phyloP scores from a whole-genome alignment of 64 coral and sea anemone genomes.

The Acropora yongei region DNA sequence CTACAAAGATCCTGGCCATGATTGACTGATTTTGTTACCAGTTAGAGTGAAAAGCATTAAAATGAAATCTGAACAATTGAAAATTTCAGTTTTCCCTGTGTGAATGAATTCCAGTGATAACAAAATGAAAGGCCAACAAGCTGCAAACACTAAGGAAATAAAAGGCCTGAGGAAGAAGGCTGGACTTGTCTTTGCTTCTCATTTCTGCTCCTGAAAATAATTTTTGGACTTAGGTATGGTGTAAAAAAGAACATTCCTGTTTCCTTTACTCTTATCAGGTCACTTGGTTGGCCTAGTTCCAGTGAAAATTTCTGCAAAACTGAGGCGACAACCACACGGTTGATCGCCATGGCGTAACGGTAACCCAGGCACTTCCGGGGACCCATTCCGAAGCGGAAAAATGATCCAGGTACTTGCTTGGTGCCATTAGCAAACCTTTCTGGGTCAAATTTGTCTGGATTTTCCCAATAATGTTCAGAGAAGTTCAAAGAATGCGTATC shows the following conservation, averaged over 20 bases:
- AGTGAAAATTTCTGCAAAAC: constrained; percentile 74
- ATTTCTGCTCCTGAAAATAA: constrained; percentile 62
- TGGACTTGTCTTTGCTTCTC: neutral
- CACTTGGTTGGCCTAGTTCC: constrained; percentile 40
- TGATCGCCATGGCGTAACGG: constrained; percentile 86
- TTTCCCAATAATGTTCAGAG: constrained; percentile 78
- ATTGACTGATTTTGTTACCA: no score
- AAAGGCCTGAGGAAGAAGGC: no score
- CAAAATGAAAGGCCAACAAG: no score
- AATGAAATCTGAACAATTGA: no score
- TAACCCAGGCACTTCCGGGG: constrained; percentile 92
- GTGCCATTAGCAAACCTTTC: constrained; percentile 67
- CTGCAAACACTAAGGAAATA: no score
- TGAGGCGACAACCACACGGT: constrained; percentile 63
- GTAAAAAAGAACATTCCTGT: constrained; percentile 81
- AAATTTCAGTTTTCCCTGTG: no score
- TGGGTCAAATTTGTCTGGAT: constrained; percentile 82
- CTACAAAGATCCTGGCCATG: no score
- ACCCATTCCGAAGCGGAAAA: constrained; percentile 94
- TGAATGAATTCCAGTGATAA: no score
- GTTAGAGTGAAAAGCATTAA: no score
- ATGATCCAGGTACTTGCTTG: constrained; percentile 65
- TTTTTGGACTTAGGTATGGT: constrained; percentile 84
- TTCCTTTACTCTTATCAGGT: constrained; percentile 50
- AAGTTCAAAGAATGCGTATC: constrained; percentile 89